Evolutionary conservation across 1,140 invertebrate species (phyloP).

Genomic region (Cryptotermes secundus): DNA sequence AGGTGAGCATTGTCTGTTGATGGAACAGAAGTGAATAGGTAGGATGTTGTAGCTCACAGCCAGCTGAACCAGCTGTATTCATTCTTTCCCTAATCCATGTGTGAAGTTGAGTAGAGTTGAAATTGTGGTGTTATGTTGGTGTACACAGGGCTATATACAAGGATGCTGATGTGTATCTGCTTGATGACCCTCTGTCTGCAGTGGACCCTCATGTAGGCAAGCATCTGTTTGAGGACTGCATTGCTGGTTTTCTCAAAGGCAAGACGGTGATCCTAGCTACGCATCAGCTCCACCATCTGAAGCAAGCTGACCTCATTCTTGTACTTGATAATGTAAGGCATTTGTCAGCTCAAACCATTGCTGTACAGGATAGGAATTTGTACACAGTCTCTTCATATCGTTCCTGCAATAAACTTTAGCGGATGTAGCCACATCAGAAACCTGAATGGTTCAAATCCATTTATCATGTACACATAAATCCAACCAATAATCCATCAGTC

Average conservation of each 20-base stretch:
- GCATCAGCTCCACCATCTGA: conserved; percentile 81
- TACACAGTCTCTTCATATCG: background rate
- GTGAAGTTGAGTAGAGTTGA: too few relatives aligned
- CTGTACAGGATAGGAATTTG: background rate
- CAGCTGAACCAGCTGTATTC: too few relatives aligned
- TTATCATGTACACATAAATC: too few relatives aligned
- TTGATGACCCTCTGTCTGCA: conserved; percentile 81
- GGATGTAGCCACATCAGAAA: background rate
- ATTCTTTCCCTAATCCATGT: too few relatives aligned
- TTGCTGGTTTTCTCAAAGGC: conserved; percentile 64
- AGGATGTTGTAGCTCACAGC: too few relatives aligned
- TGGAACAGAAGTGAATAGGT: too few relatives aligned
- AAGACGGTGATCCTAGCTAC: conserved; percentile 82
- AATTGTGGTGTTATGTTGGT: too few relatives aligned
- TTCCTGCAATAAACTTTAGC: background rate
- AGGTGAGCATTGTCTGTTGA: too few relatives aligned
- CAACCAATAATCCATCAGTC: too few relatives aligned
- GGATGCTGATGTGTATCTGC: conserved; percentile 72
- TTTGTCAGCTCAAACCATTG: background rate
- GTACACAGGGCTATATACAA: conserved; percentile 69
- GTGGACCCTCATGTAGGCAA: conserved; percentile 80
- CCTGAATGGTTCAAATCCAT: too few relatives aligned
- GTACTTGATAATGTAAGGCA: conserved; percentile 69
- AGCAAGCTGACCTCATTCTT: conserved; percentile 71
- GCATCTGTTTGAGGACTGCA: conserved; percentile 74